Base-by-base conservation (phyloP, 2,888 invertebrate genomes). In the Monopis laevigella region DNA sequence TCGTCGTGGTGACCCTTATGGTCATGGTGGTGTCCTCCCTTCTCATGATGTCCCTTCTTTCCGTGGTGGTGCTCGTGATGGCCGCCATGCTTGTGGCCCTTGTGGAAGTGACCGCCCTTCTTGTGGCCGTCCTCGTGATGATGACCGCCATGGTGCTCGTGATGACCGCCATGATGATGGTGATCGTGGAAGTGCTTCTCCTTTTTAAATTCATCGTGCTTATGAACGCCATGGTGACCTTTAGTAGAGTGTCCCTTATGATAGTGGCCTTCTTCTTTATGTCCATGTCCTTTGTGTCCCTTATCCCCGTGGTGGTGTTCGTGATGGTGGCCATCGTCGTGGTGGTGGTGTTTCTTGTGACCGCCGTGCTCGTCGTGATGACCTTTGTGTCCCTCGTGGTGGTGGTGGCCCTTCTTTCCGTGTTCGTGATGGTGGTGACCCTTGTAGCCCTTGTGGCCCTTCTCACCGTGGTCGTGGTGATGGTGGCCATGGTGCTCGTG, bases 131-230 rank as follows among this genome's bases (percentile, higher is more conserved):
- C 88, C 58, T 88, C 88, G 57, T 90, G 88, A 58, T 92, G 88
- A 59, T 88, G 88, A 27, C 85, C 88, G 42, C 91, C 92, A 57
- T 92, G 89, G 52, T 89, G 88, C 59, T 89, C 89, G 60, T 92
- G 89, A 51, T 89, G 89, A 1, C 90, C 92, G 42, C 86, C 86
- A 46, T 89, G 90, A 55, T 92, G 90, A 55, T 90, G 88, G 57
- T 92, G 88, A 54, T 93, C 92, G 62, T 88, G 92, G 85, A 90
- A 92, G 59, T 93, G 90, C 58, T 92, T 92, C 55, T 92, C 89
- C 60, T 93, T 92, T 63, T 92, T 90, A 70, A 86, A 91, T 69
- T 93, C 93, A 65, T 93, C 90, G 50, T 89, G 75, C 60, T 93
- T 93, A 69, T 93, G 91, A 2, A 92, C 86, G 51, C 92, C 88